Evolutionary conservation across 2,113 vertebrate genomes (phyloP).

Genomic region (Hemicordylus capensis): DNA sequence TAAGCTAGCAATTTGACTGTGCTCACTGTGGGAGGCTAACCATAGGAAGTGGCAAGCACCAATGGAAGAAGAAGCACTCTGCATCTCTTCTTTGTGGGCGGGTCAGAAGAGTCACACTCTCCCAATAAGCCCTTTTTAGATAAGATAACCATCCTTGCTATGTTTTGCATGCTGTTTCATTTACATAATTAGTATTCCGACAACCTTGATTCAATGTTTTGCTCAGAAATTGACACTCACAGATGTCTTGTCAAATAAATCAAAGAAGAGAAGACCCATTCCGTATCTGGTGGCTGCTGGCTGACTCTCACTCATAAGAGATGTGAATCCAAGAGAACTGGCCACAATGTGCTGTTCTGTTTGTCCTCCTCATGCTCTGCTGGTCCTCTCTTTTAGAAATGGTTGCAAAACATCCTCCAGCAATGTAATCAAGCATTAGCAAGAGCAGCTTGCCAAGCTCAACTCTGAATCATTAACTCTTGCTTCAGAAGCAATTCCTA

Average conservation of each 20-base stretch:
- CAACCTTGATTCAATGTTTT: neutral
- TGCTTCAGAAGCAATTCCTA: conserved; percentile 38
- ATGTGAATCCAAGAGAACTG: neutral
- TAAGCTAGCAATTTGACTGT: neutral
- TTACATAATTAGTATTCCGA: neutral
- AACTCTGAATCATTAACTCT: conserved; percentile 40
- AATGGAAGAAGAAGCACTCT: neutral
- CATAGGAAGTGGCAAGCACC: neutral
- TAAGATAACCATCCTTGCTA: neutral
- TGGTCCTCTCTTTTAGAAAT: conserved; percentile 18
- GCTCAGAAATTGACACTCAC: neutral
- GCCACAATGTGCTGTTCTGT: neutral
- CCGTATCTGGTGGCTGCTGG: neutral
- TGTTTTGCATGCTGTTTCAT: neutral
- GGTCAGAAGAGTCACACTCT: neutral
- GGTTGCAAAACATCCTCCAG: conserved; percentile 1
- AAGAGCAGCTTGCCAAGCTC: conserved; percentile 31
- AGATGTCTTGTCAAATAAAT: neutral
- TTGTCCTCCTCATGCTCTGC: conserved; percentile 12
- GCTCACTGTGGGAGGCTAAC: neutral
- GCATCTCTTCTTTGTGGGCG: neutral
- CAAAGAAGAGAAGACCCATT: neutral
- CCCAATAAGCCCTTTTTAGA: neutral
- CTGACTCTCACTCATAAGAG: conserved; percentile 12
- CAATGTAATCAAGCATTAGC: conserved; percentile 12